A percentile compares a stretch with the other conserved stretches of the same genome.
phyloP scores from a whole-genome alignment of 2,797 vertebrate species.

The Rhinatrema bivittatum region DNA sequence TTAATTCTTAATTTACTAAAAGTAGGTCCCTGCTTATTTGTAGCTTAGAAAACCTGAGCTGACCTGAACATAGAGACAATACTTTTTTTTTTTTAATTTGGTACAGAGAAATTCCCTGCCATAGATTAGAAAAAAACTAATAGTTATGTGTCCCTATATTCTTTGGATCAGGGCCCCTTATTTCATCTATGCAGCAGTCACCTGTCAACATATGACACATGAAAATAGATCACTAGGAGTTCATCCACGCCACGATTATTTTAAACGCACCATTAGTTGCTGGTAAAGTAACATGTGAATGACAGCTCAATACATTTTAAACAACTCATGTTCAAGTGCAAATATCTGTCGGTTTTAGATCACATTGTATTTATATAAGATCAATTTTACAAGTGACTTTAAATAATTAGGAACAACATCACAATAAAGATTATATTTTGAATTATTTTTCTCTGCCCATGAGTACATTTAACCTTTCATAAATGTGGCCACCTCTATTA shows the following conservation, averaged over 20 bases:
- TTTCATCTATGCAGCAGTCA: constrained; percentile 54
- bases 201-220: constrained; percentile 48
- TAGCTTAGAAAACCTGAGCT: too few relatives aligned
- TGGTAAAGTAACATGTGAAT: constrained; percentile 61
- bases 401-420: constrained; percentile 53
- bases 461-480: neutral
- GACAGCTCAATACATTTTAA: constrained; percentile 64
- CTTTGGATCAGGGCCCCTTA: constrained; percentile 40
- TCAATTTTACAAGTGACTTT: constrained; percentile 61
- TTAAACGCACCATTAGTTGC: constrained; percentile 68
- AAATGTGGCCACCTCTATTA: too few relatives aligned
- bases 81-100: too few relatives aligned
- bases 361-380: constrained; percentile 59
- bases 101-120: constrained; percentile 27
- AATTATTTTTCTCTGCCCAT: neutral
- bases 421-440: constrained; percentile 33
- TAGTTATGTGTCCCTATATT: constrained; percentile 26
- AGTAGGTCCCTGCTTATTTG: too few relatives aligned
- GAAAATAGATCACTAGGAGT: constrained; percentile 48
- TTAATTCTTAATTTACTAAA: too few relatives aligned
- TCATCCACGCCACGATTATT: constrained; percentile 60
- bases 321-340: constrained; percentile 46
- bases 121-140: constrained; percentile 47
- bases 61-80: too few relatives aligned
- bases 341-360: constrained; percentile 41